phyloP scores from a whole-genome alignment of 2,113 vertebrate species.

The Mugil cephalus region DNA sequence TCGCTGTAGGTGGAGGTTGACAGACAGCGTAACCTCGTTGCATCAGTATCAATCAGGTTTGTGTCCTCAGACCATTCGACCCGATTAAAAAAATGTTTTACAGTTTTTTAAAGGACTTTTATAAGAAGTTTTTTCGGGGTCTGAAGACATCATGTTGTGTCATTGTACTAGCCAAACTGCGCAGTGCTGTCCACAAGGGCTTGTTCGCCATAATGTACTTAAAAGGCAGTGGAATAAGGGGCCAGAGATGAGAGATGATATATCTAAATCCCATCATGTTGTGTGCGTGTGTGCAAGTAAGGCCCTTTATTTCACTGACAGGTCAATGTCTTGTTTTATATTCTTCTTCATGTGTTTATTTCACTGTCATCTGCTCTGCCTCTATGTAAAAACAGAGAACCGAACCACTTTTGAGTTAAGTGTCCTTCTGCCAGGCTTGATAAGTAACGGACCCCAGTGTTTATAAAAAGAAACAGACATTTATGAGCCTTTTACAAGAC shows the following conservation, averaged over 20 bases:
- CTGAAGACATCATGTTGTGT: too few relatives aligned
- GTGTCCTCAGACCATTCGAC: too few relatives aligned
- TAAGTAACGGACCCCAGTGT: constrained; percentile 93
- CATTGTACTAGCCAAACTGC: too few relatives aligned
- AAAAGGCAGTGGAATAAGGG: neutral
- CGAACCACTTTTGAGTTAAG: constrained; percentile 83
- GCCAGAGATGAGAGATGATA: neutral
- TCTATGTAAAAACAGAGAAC: constrained; percentile 86
- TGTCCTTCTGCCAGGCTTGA: constrained; percentile 86
- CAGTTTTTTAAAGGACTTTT: too few relatives aligned
- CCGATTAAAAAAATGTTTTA: too few relatives aligned
- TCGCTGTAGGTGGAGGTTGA: too few relatives aligned
- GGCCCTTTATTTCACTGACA: constrained; percentile 43
- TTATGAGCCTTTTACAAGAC: constrained; percentile 82
- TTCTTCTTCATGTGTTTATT: constrained; percentile 78
- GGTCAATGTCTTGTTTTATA: constrained; percentile 63
- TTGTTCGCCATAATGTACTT: neutral
- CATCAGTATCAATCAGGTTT: too few relatives aligned
- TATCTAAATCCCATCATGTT: constrained; percentile 14
- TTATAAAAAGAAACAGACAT: constrained; percentile 90
- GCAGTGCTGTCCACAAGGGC: too few relatives aligned
- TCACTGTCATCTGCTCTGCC: constrained; percentile 77
- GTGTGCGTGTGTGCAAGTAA: constrained; percentile 20
- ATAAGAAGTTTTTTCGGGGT: too few relatives aligned
- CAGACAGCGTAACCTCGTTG: too few relatives aligned